Base-by-base conservation (phyloP, 1,140 invertebrate genomes). In the Apis florea region DNA sequence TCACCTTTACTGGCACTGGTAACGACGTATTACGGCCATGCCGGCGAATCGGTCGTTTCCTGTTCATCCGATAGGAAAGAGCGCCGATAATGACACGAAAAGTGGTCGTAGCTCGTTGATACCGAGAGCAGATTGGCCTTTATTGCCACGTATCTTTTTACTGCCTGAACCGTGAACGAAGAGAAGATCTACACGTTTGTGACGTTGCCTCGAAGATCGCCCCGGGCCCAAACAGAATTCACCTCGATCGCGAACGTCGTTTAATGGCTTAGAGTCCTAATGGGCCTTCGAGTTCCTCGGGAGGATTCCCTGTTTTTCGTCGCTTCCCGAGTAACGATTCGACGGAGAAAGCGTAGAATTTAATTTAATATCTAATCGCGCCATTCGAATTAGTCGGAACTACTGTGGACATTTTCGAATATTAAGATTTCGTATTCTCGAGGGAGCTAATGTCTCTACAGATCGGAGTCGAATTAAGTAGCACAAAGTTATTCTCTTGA, bases 121-220 rank as follows among this genome's bases (percentile, higher is more conserved):
- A 73, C 40, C 70, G 26, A 58, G 54, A 58, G 56, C 26, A 64
- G 69, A 66, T 75, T 47, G 51, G 64, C 40, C 59, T 85, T 83
- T 74, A 75, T 49, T 83, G 66, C 66, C 58, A 61, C 26, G 24
- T 59, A 79, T 79, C n/a, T 83, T 83, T 85, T 79, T 83, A 85
- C 54, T 78, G 53, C 54, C 26, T 13, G 53, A 49, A 40, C 54
- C 53, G 63, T 21, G 17, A 58, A 53, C 24, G 73, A 31, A 47
- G 68, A 47, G 51, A 73, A 78, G 70, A 79, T 79, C 53, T 72
- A 82, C 70, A 82, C 63, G 21, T 26, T 40, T 63, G 56, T 49
- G 64, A 51, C 21, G 66, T 17, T 54, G 64, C 21, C 12, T 49
- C 17, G 53, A 51, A 61, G 59, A 75, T 75, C 68, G 54, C 53